Conservation (phyloP, 2,797 vertebrate species). For the Benthosema pterotum region DNA sequence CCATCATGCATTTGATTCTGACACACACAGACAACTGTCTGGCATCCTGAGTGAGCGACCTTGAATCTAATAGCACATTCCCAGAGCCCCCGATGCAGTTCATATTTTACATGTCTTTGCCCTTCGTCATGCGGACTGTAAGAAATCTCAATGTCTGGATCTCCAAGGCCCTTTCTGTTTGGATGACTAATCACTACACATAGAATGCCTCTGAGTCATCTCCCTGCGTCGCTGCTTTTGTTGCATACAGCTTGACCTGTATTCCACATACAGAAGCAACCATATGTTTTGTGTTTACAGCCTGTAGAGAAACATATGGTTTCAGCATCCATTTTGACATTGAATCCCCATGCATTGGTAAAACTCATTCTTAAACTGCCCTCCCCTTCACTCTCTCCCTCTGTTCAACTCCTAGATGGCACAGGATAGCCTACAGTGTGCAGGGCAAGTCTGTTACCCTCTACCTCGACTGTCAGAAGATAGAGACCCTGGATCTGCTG, state of each 20-base stretch:
- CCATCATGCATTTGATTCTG: not conserved
- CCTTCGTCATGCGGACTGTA: slow-evolving; percentile 23
- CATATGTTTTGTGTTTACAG: not conserved
- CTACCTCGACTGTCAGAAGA: slow-evolving; percentile 84
- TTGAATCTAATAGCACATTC: slow-evolving; percentile 9
- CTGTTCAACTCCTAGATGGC: slow-evolving; percentile 82
- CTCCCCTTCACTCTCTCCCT: not conserved
- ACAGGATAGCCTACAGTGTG: slow-evolving; percentile 87
- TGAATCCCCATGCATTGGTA: not conserved
- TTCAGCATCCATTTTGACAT: not conserved
- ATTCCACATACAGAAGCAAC: not conserved
- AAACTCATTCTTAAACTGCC: not conserved
- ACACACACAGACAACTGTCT: slow-evolving; percentile 1
- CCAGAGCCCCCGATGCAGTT: not conserved
- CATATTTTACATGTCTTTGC: slow-evolving; percentile 8
- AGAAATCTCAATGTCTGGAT: slow-evolving; percentile 16
- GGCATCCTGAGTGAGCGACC: slow-evolving; percentile 22
- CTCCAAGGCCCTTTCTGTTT: slow-evolving; percentile 23
- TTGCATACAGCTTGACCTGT: slow-evolving; percentile 1
- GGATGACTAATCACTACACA: slow-evolving; percentile 11
- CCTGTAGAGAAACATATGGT: not conserved
- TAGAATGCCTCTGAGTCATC: slow-evolving; percentile 13
- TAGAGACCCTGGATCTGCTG: slow-evolving; percentile 75
- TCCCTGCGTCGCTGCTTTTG: slow-evolving; percentile 8
- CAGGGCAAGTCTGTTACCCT: slow-evolving; percentile 80